Evolutionary conservation across 2,888 invertebrate species (phyloP).

Genomic region (Drosophila kambysellisi): DNA sequence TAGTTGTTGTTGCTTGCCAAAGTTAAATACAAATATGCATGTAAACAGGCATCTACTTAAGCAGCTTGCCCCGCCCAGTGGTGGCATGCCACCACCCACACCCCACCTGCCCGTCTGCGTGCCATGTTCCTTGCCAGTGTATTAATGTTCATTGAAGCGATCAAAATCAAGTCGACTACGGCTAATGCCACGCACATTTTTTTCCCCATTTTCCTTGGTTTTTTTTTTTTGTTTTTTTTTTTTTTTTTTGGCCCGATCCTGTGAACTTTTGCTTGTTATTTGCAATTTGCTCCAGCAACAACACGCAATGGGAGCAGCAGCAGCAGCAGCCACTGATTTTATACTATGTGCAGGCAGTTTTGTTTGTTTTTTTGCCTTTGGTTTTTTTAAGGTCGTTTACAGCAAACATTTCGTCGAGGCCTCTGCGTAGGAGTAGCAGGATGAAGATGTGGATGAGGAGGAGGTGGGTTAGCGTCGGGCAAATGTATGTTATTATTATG

Average conservation of each 20-base stretch:
- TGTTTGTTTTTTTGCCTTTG: constrained; percentile 70
- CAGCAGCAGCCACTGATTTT: constrained; percentile 65
- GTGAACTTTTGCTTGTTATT: constrained; percentile 77
- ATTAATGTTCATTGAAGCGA: constrained; percentile 82
- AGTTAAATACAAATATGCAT: constrained; percentile 79
- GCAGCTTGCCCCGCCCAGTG: constrained; percentile 51
- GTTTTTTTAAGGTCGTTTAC: constrained; percentile 80
- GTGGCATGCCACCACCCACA: constrained; percentile 1
- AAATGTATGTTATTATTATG: constrained; percentile 80
- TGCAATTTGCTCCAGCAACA: constrained; percentile 70
- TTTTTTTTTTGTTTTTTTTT: constrained; percentile 44
- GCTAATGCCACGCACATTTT: constrained; percentile 77
- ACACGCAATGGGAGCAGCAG: constrained; percentile 37
- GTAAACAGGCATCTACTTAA: constrained; percentile 79
- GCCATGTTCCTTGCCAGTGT: constrained; percentile 46
- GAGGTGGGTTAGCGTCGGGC: constrained; percentile 18
- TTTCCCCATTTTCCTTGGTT: constrained; percentile 23
- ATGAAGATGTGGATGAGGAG: background rate
- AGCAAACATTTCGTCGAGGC: constrained; percentile 68
- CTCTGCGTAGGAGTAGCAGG: background rate
- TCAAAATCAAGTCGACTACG: constrained; percentile 81
- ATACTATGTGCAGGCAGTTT: constrained; percentile 59
- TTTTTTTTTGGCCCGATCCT: constrained; percentile 52
- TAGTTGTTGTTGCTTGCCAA: constrained; percentile 42
- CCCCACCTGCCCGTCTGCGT: background rate